Percentiles rank a stretch among this genome's conserved stretches.
Evolutionary conservation across 2,113 vertebrate genomes (phyloP).

Genomic region (Microtus pennsylvanicus): DNA sequence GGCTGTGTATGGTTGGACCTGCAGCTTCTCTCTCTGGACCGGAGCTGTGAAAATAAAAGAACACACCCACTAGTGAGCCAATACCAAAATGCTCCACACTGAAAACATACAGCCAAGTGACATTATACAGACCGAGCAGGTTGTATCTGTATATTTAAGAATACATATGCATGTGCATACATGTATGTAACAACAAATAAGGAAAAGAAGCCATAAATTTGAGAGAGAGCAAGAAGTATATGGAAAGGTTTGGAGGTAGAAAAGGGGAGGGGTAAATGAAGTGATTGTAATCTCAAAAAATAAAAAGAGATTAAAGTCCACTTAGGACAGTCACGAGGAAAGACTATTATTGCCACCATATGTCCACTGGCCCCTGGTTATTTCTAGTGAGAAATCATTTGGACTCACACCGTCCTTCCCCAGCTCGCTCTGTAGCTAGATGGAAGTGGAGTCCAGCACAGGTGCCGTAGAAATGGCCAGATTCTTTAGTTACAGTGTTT

Average conservation of each 20-base stretch:
- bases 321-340: not conserved
- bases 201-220: not conserved
- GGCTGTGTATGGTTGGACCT: rapidly evolving
- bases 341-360: not conserved
- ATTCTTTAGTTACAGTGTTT: not conserved
- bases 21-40: not conserved
- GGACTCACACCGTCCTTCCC: not conserved
- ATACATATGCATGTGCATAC: not conserved
- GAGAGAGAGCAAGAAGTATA: not conserved
- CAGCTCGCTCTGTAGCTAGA: not conserved
- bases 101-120: not conserved
- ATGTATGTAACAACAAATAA: not conserved
- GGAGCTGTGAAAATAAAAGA: not conserved
- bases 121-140: not conserved
- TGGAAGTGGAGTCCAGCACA: not conserved
- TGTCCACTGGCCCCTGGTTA: not conserved
- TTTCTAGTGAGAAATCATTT: not conserved
- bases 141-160: not conserved
- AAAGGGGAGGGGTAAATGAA: not conserved
- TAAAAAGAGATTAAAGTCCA: not conserved
- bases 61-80: not conserved
- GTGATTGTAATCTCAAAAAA: not conserved
- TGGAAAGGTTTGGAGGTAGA: not conserved
- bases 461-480: not conserved
- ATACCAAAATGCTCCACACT: not conserved